Percentiles rank a stretch among this genome's conserved stretches.
Conservation (phyloP, 2,888 invertebrate genomes). For the Agonopterix subpropinquella region DNA sequence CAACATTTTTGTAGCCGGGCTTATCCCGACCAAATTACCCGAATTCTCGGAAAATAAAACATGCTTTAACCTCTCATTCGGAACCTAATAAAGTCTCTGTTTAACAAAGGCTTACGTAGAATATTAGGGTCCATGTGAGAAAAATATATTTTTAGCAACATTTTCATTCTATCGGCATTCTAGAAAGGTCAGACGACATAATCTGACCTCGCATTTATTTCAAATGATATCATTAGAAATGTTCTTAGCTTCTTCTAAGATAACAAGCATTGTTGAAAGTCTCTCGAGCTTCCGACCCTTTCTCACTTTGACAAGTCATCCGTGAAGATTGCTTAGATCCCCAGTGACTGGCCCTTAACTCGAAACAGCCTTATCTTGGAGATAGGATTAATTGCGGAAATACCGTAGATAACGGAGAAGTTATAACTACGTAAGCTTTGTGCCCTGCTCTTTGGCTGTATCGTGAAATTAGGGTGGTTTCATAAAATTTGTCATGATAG, state of each 20-base stretch:
- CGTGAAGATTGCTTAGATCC: slow-evolving; percentile 75
- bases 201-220: slow-evolving; percentile 41
- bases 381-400: slow-evolving; percentile 74
- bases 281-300: slow-evolving; percentile 70
- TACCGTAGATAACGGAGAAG: slow-evolving; percentile 63
- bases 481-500: slow-evolving; percentile 11
- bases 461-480: slow-evolving; percentile 14
- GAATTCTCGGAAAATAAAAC: too few relatives aligned
- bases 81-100: too few relatives aligned
- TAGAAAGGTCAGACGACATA: too few relatives aligned
- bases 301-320: slow-evolving; percentile 73
- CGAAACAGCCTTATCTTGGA: slow-evolving; percentile 68
- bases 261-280: slow-evolving; percentile 76
- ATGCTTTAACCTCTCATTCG: too few relatives aligned
- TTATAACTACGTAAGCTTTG: slow-evolving; percentile 48
- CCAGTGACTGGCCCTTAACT: slow-evolving; percentile 66
- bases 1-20: too few relatives aligned
- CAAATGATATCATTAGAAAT: slow-evolving; percentile 68
- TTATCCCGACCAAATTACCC: too few relatives aligned
- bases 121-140: not conserved
- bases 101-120: too few relatives aligned
- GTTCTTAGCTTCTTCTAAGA: slow-evolving; percentile 68
- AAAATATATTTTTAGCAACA: too few relatives aligned
- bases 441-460: slow-evolving; percentile 20
- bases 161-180: too few relatives aligned